Evolutionary conservation across 1,140 invertebrate genomes (phyloP), one percentile per base, ranked within the genome.

Genomic region (Calephelis virginiensis): DNA sequence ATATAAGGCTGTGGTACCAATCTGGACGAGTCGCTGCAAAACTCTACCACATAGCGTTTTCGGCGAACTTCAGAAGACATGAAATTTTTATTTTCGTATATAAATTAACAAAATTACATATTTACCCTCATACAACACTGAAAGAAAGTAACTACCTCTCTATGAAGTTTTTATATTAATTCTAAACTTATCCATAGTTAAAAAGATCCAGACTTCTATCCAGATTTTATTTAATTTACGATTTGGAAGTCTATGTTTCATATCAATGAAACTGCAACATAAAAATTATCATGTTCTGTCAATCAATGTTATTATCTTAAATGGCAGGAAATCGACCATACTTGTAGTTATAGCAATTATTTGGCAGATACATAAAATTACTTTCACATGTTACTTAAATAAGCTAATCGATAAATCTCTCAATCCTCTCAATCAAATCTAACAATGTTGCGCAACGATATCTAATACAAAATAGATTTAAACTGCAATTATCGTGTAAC

Each of bases 311-410:
- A 28, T 9, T 28, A 6, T 56, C 17, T 56, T 56, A 56, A 56
- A 37, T 37, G 50, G 28, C 50, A 56, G 50, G 50, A 56, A 56
- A 56, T 28, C 17, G 49, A 50, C 50, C 50, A 56, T 56, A 56
- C 14, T 10, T 8, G 53, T 59, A 59, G 17, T 37, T 17, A 59
- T 59, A 59, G 7, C 38, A 59, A 59, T 59, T 59, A 59, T 59
- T 59, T 12, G 53, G 11, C 28, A 59, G 53, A 59, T 59, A 59
- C 28, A 38, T 59, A 38, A 59, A 59, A 59, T 38, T 59, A 59
- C 53, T 59, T 59, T 59, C 53, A 59, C 53, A 59, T 56, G 50
- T 56, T 56, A 56, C 50, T 56, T 56, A 56, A 56, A 56, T 59
- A 59, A 59, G 28, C 37, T 59, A 59, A 59, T 59, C 53, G 53